A percentile compares a stretch with the other conserved stretches of the same genome.
phyloP scores from a whole-genome alignment of 2,888 invertebrate species.

The Patella pellucida region DNA sequence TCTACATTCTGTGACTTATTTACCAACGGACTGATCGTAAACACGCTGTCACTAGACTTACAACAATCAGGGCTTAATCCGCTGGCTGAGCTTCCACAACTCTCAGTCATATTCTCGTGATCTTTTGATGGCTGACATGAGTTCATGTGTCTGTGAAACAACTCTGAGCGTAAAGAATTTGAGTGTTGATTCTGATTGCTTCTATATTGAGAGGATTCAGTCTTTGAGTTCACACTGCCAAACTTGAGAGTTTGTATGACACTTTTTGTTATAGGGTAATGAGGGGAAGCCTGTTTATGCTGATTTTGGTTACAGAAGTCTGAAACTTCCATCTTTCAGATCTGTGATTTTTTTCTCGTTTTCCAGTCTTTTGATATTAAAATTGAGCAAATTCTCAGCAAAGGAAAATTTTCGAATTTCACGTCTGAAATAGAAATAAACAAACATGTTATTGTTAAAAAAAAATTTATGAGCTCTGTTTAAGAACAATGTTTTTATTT shows the following conservation, averaged over 20 bases:
- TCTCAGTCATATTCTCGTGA: neutral
- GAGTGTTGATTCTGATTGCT: neutral
- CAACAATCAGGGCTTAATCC: neutral
- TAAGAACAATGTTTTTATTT: too few relatives aligned
- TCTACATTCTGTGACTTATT: neutral
- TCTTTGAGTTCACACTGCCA: neutral
- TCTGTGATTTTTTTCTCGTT: too few relatives aligned
- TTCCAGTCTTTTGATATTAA: too few relatives aligned
- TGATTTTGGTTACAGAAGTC: too few relatives aligned
- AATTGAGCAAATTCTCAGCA: too few relatives aligned
- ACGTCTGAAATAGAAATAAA: too few relatives aligned
- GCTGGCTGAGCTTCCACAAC: neutral
- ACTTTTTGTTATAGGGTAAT: neutral
- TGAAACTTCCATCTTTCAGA: too few relatives aligned
- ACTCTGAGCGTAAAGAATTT: neutral
- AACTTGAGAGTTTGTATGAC: neutral
- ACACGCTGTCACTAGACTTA: neutral
- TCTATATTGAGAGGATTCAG: neutral
- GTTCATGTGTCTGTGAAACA: conserved; percentile 1
- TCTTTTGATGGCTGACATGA: neutral
- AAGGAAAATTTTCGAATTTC: too few relatives aligned
- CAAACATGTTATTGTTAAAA: too few relatives aligned
- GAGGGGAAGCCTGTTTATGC: too few relatives aligned
- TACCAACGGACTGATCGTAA: neutral
- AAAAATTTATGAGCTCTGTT: too few relatives aligned